Evolutionary conservation across 2,113 vertebrate species (phyloP).

Genomic region (Thalassoma bifasciatum): DNA sequence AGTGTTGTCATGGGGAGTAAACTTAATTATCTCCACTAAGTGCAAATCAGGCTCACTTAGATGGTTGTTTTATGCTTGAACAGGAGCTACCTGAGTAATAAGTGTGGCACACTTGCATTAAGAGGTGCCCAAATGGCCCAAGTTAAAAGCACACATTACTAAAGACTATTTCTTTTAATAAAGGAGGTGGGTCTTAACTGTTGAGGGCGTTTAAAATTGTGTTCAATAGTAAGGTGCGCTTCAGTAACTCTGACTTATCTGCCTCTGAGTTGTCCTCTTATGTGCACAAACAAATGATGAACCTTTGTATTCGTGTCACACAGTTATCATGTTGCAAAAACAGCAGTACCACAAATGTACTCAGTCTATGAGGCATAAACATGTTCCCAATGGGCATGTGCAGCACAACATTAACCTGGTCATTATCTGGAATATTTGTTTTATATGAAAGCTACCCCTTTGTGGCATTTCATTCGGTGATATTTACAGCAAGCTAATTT

Average conservation of each 20-base stretch:
- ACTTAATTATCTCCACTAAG: slow-evolving; percentile 65
- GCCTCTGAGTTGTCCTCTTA: neutral
- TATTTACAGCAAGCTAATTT: slow-evolving; percentile 71
- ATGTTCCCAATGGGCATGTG: neutral
- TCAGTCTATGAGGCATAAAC: neutral
- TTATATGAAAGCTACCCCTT: slow-evolving; percentile 14
- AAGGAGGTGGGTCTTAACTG: slow-evolving; percentile 17
- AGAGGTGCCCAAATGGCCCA: slow-evolving; percentile 33
- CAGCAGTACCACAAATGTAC: neutral
- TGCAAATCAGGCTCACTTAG: slow-evolving; percentile 62
- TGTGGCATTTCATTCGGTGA: slow-evolving; percentile 60
- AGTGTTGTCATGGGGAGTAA: slow-evolving; percentile 44
- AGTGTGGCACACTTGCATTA: slow-evolving; percentile 46
- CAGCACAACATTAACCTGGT: slow-evolving; percentile 20
- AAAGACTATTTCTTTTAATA: slow-evolving; percentile 8
- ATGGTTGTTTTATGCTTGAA: slow-evolving; percentile 53
- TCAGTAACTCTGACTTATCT: neutral
- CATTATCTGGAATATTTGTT: slow-evolving; percentile 37
- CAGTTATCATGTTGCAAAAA: neutral
- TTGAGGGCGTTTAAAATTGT: slow-evolving; percentile 28
- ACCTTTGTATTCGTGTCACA: neutral
- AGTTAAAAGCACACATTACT: slow-evolving; percentile 52
- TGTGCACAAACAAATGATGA: neutral
- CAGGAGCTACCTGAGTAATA: slow-evolving; percentile 51
- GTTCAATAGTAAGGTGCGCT: slow-evolving; percentile 10